These are phyloP conservation scores for Gnathonemus echidnorhynchus DNA, from an alignment of 2,113 vertebrate species.

Conservation along the genomic window DNA sequence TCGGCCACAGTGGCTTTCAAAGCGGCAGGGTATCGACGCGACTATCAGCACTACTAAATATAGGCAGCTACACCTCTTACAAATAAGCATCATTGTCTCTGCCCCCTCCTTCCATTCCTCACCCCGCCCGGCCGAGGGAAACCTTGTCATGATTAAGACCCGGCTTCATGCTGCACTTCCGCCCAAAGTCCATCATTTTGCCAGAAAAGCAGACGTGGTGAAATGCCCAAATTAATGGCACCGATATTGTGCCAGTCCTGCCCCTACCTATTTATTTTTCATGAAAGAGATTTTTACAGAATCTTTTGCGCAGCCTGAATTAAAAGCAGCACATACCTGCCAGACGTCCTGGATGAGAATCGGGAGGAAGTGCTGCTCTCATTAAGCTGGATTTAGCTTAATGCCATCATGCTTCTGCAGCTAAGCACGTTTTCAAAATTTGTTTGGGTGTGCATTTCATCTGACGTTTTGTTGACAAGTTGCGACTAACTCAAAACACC, in stretches of 20 bases:
- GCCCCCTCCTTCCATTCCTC: background rate
- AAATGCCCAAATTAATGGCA: background rate
- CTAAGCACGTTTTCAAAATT: background rate
- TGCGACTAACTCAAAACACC: background rate
- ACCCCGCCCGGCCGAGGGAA: background rate
- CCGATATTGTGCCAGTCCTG: background rate
- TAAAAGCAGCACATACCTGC: background rate
- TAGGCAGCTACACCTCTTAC: background rate
- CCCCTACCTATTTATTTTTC: background rate
- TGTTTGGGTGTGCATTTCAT: background rate
- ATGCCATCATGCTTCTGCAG: background rate
- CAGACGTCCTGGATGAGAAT: background rate
- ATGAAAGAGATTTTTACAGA: background rate
- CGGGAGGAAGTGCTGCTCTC: background rate
- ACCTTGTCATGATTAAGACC: background rate
- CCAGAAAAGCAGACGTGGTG: background rate
- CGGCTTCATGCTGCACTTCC: background rate
- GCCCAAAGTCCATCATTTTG: background rate
- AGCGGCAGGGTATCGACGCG: background rate
- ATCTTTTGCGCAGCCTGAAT: background rate
- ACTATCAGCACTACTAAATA: slow-evolving; percentile 1
- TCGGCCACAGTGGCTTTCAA: background rate
- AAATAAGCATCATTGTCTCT: too few species aligned
- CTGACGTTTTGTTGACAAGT: background rate
- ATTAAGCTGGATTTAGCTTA: background rate